phyloP scores from a whole-genome alignment of 2,113 vertebrate genomes.

The Notechis scutatus region DNA sequence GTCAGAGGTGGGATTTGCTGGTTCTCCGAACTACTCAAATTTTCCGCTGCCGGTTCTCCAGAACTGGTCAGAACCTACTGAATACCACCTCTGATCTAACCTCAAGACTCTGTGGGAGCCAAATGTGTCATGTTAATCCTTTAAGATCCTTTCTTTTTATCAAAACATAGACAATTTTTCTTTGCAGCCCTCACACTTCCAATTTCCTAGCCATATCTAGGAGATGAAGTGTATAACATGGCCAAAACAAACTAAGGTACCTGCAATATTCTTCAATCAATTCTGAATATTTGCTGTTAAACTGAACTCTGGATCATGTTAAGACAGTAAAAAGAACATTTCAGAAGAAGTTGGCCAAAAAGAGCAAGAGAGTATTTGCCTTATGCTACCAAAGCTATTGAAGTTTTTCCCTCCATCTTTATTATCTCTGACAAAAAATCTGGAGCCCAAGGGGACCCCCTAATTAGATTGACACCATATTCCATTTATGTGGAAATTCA shows the following conservation, averaged over 20 bases:
- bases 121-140: background rate
- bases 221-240: background rate
- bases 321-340: background rate
- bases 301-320: background rate
- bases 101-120: background rate
- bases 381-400: conserved; percentile 35
- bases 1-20: no score
- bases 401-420: conserved; percentile 49
- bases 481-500: conserved; percentile 55
- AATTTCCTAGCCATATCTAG: background rate
- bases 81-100: no score
- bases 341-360: conserved; percentile 24
- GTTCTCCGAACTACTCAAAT: no score
- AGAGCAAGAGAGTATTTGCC: conserved; percentile 31
- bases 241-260: background rate
- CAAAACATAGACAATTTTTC: background rate
- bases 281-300: background rate
- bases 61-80: no score
- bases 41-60: no score
- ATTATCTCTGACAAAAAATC: conserved; percentile 41
- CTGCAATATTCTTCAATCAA: background rate
- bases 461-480: conserved; percentile 60
- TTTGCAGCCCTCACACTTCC: background rate
- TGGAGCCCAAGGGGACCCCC: conserved; percentile 27
- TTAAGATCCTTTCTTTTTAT: background rate